phyloP scores from a whole-genome alignment of 30 jellyfish, hydroid and myxozoan genomes.

The Pseudorhiza aurosa region DNA sequence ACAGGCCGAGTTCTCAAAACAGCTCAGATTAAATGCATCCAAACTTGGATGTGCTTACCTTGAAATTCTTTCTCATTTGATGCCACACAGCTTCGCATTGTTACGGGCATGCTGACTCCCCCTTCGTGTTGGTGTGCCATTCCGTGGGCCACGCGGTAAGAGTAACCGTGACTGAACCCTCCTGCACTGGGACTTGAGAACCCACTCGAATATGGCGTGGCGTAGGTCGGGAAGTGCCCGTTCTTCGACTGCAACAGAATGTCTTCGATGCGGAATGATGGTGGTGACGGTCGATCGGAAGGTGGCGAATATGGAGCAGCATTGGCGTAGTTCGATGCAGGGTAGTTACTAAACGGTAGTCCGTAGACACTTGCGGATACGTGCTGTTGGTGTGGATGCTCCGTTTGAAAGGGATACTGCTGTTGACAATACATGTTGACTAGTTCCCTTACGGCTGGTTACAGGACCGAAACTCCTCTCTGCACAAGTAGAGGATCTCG shows the following conservation, averaged over 20 bases:
- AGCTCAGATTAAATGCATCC: too few relatives aligned
- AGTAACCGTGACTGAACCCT: slow-evolving; percentile 19
- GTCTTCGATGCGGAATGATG: slow-evolving; percentile 83
- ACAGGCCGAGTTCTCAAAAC: background rate
- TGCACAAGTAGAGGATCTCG: too few relatives aligned
- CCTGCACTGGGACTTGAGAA: slow-evolving; percentile 51
- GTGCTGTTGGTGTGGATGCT: slow-evolving; percentile 73
- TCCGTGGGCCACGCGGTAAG: slow-evolving; percentile 61
- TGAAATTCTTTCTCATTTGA: slow-evolving; percentile 69
- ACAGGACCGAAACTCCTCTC: too few relatives aligned
- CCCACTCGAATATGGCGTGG: slow-evolving; percentile 42
- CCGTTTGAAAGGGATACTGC: slow-evolving; percentile 61
- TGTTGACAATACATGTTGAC: slow-evolving; percentile 73
- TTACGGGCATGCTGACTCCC: slow-evolving; percentile 31
- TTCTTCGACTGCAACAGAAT: slow-evolving; percentile 71
- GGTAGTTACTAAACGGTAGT: slow-evolving; percentile 12
- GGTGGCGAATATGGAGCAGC: slow-evolving; percentile 62
- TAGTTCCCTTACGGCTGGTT: too few relatives aligned
- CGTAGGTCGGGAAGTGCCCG: slow-evolving; percentile 57
- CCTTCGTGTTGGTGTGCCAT: slow-evolving; percentile 75
- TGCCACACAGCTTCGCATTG: slow-evolving; percentile 67
- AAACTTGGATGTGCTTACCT: slow-evolving; percentile 67
- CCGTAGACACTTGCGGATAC: slow-evolving; percentile 36
- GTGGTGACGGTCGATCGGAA: slow-evolving; percentile 82
- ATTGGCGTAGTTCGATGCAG: slow-evolving; percentile 53